phyloP scores from a whole-genome alignment of 2,797 vertebrate species.

The Poeciliopsis gracilis region DNA sequence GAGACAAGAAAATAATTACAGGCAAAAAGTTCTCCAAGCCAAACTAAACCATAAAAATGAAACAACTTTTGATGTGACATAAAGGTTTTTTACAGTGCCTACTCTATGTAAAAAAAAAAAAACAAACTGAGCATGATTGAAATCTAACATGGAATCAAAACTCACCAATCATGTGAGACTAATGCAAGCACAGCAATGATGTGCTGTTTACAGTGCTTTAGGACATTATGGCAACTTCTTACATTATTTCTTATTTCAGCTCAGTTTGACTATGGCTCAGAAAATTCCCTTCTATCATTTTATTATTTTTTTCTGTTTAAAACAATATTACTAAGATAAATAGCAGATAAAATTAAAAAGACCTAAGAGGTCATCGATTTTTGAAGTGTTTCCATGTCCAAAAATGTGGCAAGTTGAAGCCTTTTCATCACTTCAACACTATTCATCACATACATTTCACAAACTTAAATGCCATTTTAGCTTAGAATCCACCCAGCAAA shows the following conservation, averaged over 20 bases:
- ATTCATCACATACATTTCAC: constrained; percentile 15
- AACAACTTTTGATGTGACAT: background rate
- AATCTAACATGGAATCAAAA: background rate
- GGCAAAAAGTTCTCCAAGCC: constrained; percentile 6
- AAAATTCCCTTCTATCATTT: background rate
- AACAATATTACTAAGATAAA: constrained; percentile 3
- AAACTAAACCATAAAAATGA: background rate
- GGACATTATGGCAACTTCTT: background rate
- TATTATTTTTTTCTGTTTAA: background rate
- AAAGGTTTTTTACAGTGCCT: background rate
- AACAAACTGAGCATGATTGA: background rate
- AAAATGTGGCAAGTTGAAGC: constrained; percentile 15
- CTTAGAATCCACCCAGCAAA: constrained; percentile 29
- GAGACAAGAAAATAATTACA: constrained; percentile 4
- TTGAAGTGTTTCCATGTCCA: constrained; percentile 11
- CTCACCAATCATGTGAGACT: background rate
- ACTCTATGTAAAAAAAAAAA: background rate
- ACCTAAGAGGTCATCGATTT: constrained; percentile 12
- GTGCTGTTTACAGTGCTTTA: background rate
- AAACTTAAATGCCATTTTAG: constrained; percentile 30
- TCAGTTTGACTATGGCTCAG: background rate
- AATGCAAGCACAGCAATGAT: background rate
- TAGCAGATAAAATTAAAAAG: background rate
- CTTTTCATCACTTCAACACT: constrained; percentile 1
- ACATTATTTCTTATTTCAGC: background rate